phyloP scores from a whole-genome alignment of 1,140 invertebrate genomes.

The Batillaria attramentaria region DNA sequence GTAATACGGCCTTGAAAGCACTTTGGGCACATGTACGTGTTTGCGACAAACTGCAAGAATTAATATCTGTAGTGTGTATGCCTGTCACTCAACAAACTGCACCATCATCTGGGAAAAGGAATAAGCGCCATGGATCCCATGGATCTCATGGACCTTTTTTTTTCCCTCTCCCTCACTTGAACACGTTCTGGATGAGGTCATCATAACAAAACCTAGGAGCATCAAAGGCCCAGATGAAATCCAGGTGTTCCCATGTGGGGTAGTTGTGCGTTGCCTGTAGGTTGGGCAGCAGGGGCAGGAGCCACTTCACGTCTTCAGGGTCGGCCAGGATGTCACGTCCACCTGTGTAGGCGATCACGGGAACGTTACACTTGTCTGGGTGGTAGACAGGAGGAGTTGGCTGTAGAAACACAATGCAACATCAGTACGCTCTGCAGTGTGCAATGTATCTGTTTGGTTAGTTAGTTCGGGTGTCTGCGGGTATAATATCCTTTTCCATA shows the following conservation, averaged over 20 bases:
- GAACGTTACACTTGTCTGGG: conserved; percentile 76
- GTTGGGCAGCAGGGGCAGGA: conserved; percentile 56
- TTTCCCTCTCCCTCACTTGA: background rate
- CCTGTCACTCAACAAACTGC: background rate
- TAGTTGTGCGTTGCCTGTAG: too few species aligned
- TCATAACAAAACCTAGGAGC: conserved; percentile 36
- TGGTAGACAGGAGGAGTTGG: conserved; percentile 79
- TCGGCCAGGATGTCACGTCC: conserved; percentile 81
- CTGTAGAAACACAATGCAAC: conserved; percentile 35
- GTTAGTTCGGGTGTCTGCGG: too few species aligned
- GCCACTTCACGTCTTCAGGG: conserved; percentile 73
- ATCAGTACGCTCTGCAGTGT: too few species aligned
- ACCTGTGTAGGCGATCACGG: conserved; percentile 80
- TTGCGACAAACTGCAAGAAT: background rate
- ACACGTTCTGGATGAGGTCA: background rate
- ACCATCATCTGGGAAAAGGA: background rate
- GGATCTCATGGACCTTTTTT: background rate
- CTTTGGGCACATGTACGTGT: background rate
- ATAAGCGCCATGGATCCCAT: background rate
- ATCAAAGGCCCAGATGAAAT: conserved; percentile 69
- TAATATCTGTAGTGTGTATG: background rate
- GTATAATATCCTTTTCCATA: too few species aligned
- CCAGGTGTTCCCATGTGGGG: conserved; percentile 64
- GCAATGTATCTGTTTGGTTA: too few species aligned
- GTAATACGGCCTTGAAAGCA: too few species aligned